A percentile compares a stretch with the other conserved stretches of the same genome.
These are phyloP conservation scores for Athene cunicularia DNA, from an alignment of 2,113 vertebrate species.

Conservation along the genomic window DNA sequence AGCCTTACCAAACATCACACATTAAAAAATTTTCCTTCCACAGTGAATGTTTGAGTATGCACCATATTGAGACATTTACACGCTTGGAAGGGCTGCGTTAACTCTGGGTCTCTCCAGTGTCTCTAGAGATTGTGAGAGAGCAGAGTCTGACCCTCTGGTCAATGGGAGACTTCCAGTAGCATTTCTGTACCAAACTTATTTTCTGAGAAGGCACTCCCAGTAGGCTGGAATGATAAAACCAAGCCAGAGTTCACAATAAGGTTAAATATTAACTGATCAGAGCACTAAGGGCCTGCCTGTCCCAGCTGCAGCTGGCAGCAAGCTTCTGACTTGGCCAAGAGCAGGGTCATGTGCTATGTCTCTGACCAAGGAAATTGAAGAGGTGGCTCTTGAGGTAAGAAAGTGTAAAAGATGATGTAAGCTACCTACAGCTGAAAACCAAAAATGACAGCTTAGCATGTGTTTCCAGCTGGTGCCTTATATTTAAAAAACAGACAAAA, in stretches of 20 bases:
- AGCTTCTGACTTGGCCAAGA: not conserved
- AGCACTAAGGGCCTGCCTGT: not conserved
- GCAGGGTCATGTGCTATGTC: not conserved
- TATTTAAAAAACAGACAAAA: not conserved
- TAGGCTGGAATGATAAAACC: not conserved
- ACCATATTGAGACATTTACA: not conserved
- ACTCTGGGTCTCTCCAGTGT: not conserved
- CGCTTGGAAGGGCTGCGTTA: not conserved
- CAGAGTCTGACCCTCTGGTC: not conserved
- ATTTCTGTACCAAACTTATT: not conserved
- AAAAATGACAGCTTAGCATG: not conserved
- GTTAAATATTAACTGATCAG: constrained; percentile 39
- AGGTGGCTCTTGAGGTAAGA: not conserved
- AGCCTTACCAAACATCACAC: not conserved
- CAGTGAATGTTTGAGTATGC: not conserved
- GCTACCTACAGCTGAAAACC: not conserved
- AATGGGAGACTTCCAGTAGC: not conserved
- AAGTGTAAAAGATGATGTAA: not conserved
- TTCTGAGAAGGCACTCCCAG: not conserved
- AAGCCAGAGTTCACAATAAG: constrained; percentile 5
- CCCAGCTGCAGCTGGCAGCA: not conserved
- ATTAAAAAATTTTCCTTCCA: not conserved
- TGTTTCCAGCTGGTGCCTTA: not conserved
- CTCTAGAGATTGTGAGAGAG: not conserved
- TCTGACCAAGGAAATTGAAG: not conserved